Conservation (phyloP, 2,113 vertebrate genomes). For the Catharus fuscescens region DNA sequence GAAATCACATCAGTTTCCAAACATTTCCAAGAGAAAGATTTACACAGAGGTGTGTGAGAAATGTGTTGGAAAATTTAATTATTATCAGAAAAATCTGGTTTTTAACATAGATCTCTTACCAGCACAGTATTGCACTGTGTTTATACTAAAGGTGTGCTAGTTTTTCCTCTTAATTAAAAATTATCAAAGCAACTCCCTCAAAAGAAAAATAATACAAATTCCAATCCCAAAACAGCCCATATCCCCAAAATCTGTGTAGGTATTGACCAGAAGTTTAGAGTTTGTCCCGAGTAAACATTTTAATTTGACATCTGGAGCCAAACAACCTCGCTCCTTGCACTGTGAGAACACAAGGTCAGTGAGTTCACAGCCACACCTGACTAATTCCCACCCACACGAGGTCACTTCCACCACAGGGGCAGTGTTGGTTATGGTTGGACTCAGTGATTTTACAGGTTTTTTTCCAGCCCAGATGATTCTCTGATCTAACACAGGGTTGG, state of each 20-base stretch:
- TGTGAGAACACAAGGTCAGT: background rate
- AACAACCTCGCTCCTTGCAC: background rate
- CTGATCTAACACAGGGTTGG: background rate
- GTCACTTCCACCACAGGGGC: background rate
- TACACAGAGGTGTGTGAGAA: background rate
- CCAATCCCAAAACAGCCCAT: background rate
- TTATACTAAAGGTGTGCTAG: rapidly evolving
- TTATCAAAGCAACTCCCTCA: background rate
- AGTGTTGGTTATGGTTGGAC: rapidly evolving
- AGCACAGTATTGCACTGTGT: background rate
- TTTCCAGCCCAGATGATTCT: background rate
- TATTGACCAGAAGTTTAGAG: background rate
- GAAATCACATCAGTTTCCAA: background rate
- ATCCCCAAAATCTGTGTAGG: background rate
- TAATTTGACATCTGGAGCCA: background rate
- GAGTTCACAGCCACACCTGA: background rate
- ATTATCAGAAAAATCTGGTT: background rate
- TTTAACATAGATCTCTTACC: background rate
- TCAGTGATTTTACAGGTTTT: background rate
- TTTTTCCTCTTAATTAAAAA: background rate
- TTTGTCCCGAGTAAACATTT: background rate
- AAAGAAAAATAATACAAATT: rapidly evolving
- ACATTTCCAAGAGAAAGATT: background rate
- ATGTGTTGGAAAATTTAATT: background rate
- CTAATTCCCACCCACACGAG: background rate